These are phyloP conservation scores for Diabrotica balteata DNA, from an alignment of 2,888 invertebrate species.

Conservation along the genomic window DNA sequence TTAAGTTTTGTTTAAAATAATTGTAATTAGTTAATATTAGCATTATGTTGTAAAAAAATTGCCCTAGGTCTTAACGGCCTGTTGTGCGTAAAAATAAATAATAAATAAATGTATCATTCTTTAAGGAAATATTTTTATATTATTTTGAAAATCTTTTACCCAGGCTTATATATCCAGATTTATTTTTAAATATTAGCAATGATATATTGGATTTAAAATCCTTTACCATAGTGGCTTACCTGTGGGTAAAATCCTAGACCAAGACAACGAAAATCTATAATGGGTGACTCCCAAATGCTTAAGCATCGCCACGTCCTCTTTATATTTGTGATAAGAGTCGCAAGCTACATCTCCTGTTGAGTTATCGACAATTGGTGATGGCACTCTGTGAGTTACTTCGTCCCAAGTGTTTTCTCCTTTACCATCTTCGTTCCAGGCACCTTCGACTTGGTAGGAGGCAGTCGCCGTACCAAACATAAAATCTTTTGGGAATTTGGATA, in stretches of 20 bases:
- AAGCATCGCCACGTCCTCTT: slow-evolving; percentile 67
- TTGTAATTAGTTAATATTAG: too few species aligned
- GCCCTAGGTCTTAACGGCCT: too few species aligned
- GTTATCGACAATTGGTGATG: slow-evolving; percentile 3
- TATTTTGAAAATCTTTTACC: too few species aligned
- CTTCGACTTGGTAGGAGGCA: slow-evolving; percentile 56
- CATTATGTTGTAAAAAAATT: too few species aligned
- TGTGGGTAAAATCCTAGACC: slow-evolving; percentile 22
- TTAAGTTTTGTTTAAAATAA: too few species aligned
- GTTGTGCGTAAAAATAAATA: too few species aligned
- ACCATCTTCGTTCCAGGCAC: slow-evolving; percentile 59
- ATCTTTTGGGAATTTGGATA: slow-evolving; percentile 48
- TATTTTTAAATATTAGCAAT: too few species aligned
- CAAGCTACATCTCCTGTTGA: slow-evolving; percentile 69
- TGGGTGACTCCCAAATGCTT: slow-evolving; percentile 63
- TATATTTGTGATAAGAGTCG: slow-evolving; percentile 71
- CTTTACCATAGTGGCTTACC: not conserved
- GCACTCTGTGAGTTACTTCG: slow-evolving; percentile 18
- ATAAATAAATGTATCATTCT: too few species aligned
- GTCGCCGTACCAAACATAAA: slow-evolving; percentile 54
- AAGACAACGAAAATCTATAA: slow-evolving; percentile 60
- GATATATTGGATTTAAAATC: too few species aligned
- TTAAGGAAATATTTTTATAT: too few species aligned
- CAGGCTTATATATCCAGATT: too few species aligned
- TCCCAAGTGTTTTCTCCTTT: slow-evolving; percentile 61